These are phyloP conservation scores for Halictus quadricinctus DNA, from an alignment of 2,888 invertebrate species.

Conservation along the genomic window DNA sequence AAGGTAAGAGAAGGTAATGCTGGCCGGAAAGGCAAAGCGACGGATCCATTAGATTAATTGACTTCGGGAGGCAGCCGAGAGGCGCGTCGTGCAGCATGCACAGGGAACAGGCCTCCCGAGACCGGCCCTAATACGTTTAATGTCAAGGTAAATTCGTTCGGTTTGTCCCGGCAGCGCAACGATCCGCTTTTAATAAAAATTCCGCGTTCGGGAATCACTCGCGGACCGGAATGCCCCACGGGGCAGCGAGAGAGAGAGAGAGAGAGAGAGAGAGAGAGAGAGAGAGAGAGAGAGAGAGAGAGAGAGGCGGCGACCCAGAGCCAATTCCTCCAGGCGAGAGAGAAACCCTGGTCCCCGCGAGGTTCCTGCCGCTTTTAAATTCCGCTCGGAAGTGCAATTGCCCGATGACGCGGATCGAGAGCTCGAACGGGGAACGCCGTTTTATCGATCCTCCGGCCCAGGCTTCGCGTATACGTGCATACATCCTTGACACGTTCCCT, in stretches of 20 bases:
- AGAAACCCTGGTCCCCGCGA: background rate
- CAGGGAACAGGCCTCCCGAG: constrained; percentile 3
- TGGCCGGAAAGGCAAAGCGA: constrained; percentile 21
- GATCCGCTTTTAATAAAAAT: constrained; percentile 5
- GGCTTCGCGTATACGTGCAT: constrained; percentile 29
- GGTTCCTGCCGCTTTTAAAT: background rate
- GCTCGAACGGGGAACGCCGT: constrained; percentile 9
- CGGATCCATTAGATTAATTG: constrained; percentile 71
- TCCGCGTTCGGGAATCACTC: background rate
- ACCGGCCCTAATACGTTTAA: constrained; percentile 18
- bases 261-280: background rate
- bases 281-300: too few relatives aligned
- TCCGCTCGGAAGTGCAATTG: constrained; percentile 1
- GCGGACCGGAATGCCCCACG: background rate
- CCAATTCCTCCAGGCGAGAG: background rate
- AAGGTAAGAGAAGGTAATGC: constrained; percentile 6
- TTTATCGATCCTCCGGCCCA: constrained; percentile 54
- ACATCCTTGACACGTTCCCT: constrained; percentile 67
- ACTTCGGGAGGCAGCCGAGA: constrained; percentile 59
- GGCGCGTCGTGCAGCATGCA: constrained; percentile 34
- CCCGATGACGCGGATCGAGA: background rate
- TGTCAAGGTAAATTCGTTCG: constrained; percentile 37
- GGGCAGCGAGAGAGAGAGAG: background rate
- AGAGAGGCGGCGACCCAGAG: background rate
- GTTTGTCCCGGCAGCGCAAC: background rate